phyloP scores from a whole-genome alignment of 2,797 vertebrate genomes.

The Phataginus tricuspis region DNA sequence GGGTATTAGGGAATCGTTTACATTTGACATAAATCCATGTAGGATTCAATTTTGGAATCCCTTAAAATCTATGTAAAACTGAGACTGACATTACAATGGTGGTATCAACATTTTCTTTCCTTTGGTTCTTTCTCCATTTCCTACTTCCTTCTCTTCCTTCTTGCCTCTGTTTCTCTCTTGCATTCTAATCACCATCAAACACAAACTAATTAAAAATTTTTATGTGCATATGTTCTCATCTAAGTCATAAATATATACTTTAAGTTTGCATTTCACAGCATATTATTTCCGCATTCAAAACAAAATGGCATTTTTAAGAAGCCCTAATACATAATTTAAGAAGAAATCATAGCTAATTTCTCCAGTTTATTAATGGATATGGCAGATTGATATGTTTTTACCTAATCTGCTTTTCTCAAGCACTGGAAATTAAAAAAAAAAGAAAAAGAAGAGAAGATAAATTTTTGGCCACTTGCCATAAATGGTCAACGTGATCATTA shows the following conservation, averaged over 20 bases:
- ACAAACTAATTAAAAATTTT: conserved; percentile 36
- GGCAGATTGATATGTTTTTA: conserved; percentile 75
- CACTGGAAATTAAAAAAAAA: conserved; percentile 23
- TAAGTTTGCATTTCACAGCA: conserved; percentile 53
- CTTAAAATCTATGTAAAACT: conserved; percentile 73
- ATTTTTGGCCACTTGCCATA: conserved; percentile 83
- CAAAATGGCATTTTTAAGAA: conserved; percentile 60
- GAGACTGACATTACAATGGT: not conserved
- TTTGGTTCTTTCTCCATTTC: not conserved
- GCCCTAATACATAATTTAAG: conserved; percentile 69
- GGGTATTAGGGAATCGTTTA: conserved; percentile 64
- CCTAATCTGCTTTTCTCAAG: conserved; percentile 81
- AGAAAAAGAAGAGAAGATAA: conserved; percentile 66
- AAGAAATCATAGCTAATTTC: conserved; percentile 70
- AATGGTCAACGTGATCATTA: conserved; percentile 81
- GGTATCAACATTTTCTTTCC: conserved; percentile 61
- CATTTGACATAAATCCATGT: conserved; percentile 51
- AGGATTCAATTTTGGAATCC: conserved; percentile 69
- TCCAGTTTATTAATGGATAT: conserved; percentile 71
- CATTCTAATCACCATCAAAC: conserved; percentile 67
- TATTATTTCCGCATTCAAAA: conserved; percentile 71
- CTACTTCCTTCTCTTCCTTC: not conserved
- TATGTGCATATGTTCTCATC: conserved; percentile 33
- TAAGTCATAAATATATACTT: not conserved
- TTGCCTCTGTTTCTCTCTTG: not conserved